phyloP scores from a whole-genome alignment of 2,888 invertebrate genomes.

The Lysandra bellargus region DNA sequence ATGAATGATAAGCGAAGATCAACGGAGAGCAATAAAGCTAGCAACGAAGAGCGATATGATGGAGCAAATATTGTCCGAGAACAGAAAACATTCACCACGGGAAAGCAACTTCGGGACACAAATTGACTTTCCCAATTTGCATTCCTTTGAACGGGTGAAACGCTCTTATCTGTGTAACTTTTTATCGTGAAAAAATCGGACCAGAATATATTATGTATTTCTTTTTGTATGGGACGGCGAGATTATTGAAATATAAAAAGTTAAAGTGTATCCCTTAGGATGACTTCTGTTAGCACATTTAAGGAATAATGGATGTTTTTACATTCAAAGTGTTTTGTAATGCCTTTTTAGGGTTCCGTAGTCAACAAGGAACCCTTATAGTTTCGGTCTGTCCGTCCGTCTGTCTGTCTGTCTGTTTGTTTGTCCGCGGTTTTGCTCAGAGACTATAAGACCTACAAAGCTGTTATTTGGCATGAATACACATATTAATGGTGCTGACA shows the following conservation, averaged over 20 bases:
- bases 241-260: slow-evolving; percentile 18
- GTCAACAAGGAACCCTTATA: too few species aligned
- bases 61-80: neutral
- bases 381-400: too few species aligned
- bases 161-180: slow-evolving; percentile 27
- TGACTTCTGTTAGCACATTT: neutral
- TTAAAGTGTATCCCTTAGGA: slow-evolving; percentile 1
- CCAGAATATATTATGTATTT: slow-evolving; percentile 10
- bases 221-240: neutral
- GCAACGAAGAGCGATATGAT: neutral
- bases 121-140: slow-evolving; percentile 28
- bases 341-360: neutral
- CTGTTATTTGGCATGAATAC: too few species aligned
- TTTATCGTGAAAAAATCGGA: slow-evolving; percentile 14
- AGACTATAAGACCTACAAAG: too few species aligned
- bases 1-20: neutral
- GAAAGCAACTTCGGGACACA: slow-evolving; percentile 11
- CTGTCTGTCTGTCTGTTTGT: too few species aligned
- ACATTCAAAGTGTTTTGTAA: neutral
- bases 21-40: neutral
- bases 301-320: neutral
- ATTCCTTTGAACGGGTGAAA: slow-evolving; percentile 27
- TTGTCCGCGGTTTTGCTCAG: too few species aligned
- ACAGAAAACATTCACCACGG: slow-evolving; percentile 16
- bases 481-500: too few species aligned